Conservation (phyloP, 2,888 invertebrate species). For the Chalcosyrphus nemorum region DNA sequence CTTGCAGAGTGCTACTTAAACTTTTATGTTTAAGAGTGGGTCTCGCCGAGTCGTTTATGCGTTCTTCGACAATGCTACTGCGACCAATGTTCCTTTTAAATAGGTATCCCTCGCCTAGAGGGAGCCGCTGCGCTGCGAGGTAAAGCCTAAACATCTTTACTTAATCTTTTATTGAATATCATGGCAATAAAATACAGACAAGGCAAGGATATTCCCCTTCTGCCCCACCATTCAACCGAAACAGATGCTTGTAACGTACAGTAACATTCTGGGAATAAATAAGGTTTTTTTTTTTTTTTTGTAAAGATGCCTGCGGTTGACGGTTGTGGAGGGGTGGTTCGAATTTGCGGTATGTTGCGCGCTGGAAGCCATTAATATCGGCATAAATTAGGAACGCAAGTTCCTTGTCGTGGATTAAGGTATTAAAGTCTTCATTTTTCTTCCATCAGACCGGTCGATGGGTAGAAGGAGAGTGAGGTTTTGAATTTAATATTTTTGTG, state of each 20-base stretch:
- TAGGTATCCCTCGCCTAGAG: neutral
- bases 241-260: neutral
- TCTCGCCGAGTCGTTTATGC: neutral
- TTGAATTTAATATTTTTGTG: neutral
- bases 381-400: slow-evolving; percentile 46
- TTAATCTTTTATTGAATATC: slow-evolving; percentile 55
- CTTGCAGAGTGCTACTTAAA: slow-evolving; percentile 30
- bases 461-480: neutral
- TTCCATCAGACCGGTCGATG: neutral
- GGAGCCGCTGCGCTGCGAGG: neutral
- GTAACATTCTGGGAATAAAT: slow-evolving; percentile 10
- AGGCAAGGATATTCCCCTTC: neutral
- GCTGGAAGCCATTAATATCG: slow-evolving; percentile 12
- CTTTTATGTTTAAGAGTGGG: slow-evolving; percentile 4
- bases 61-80: neutral
- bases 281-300: no score
- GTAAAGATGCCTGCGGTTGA: slow-evolving; percentile 15
- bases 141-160: slow-evolving; percentile 17
- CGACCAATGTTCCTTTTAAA: slow-evolving; percentile 10
- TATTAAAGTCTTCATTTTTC: slow-evolving; percentile 24
- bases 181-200: slow-evolving; percentile 11
- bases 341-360: neutral
- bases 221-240: neutral
- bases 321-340: neutral
- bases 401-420: slow-evolving; percentile 43